Evolutionary conservation across 2,888 invertebrate species (phyloP), one percentile per base, ranked within the genome.

Genomic region (Helicoverpa assulta): DNA sequence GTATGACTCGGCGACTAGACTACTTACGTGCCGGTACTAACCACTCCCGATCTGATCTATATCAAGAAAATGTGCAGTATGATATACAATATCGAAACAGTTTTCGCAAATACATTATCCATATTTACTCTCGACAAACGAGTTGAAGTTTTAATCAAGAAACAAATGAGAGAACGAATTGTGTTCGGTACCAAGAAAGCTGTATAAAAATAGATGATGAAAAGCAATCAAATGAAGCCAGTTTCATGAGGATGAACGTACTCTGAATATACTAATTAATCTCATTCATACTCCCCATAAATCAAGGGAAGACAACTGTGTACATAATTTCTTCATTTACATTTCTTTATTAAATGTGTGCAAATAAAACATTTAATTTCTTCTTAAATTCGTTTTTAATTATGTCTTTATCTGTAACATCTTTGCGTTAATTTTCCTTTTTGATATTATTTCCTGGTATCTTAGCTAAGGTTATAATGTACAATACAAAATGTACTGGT

Each of bases 351-450:
- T 16, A 73, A 83, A 64, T 73, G 26, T 65, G 33, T 61, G 66
- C 33, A 43, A 77, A 83, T 67, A 47, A 57, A 67, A 70, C 47
- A 58, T 73, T 70, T 57, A 37, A 50, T 69, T 62, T 73, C 70
- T 26, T 56, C 60, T 55, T 70, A 62, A 67, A 83, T 77, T 62
- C 26, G 18, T 81, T 77, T 64, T 78, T 81, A 73, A 83, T 83
- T 83, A 83, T 68, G 16, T 53, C 43, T 59, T 73, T 53, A 81
- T 83, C 70, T 58, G 65, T 57, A 21, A 33, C 29, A 71, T 80
- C 55, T 62, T 40, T 26, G 12, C 53, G 52, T 56, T 60, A 60
- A 83, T 77, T 83, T 57, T 68, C 56, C 43, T 16, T 62, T 65
- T 43, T 55, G 33, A 67, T 68, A 76, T 81, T 59, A 54, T 64